Base-by-base conservation (phyloP, 2,113 vertebrate species). In the Dolichallabes microphthalmus region DNA sequence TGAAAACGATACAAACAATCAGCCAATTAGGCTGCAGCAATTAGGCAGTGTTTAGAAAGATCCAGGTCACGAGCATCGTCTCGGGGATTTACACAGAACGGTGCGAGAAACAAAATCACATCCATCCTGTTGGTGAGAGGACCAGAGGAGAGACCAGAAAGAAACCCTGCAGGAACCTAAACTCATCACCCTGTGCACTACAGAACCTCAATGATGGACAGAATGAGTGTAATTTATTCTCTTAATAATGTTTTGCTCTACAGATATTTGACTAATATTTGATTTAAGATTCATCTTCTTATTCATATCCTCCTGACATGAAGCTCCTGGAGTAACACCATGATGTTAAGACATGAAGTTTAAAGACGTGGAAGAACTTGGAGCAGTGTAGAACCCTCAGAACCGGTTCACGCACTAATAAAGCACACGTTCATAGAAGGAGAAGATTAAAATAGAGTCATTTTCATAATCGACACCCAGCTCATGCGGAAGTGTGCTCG, bases 391-490 rank as follows among this genome's bases (percentile, higher is more conserved):
- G 68, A 71, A 39, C 32, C 10, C 2, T 5, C 25, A 75, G 39
- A 52, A 53, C 73, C 45, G n/a, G 69, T 39, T 35, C 19, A 32
- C 2, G 0, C 13, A 5, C 0, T 60, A 2, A 50, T 74, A 83
- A 61, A 1, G 25, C 3, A 15, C 14, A 39, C 53, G 13, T 85
- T 85, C 53, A 71, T 60, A 58, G 76, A 85, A 68, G 22, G 22
- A 19, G 2, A 27, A 85, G 84, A 80, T 80, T 85, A 64, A 58
- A 69, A 50, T 39, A 39, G 0, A 5, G 25, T 60, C n/a, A 71
- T 80, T 80, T 71, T 17, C 84, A 69, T 80, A 80, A 85, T 60
- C 63, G 27, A 58, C 75, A 58, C 9, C 35, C 7, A 22, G 61
- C 30, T 25, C 32, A 78, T 9, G 20, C 50, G 50, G 74, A 79